Evolutionary conservation across 2,113 vertebrate genomes (phyloP).

Genomic region (Kobus ellipsiprymnus): DNA sequence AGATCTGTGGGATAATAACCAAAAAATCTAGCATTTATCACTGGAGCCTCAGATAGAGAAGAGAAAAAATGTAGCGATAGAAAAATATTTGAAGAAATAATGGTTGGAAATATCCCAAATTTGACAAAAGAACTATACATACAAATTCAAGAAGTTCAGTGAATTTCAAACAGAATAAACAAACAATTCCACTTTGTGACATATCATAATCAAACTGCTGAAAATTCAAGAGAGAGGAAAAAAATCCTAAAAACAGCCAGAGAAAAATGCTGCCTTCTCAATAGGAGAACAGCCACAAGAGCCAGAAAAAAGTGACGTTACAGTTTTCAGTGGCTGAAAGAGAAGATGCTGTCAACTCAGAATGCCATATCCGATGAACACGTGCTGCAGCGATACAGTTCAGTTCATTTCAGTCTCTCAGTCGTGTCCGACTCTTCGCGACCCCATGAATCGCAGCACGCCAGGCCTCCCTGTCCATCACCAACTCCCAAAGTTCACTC

Average conservation of each 20-base stretch:
- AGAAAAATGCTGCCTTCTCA: background rate
- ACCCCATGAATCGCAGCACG: too few relatives aligned
- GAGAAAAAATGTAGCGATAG: background rate
- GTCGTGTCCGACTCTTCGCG: too few relatives aligned
- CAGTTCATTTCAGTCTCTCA: too few relatives aligned
- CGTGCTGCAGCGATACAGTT: background rate
- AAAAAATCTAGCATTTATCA: background rate
- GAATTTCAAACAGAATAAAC: background rate
- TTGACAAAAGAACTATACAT: background rate
- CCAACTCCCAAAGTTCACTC: too few relatives aligned
- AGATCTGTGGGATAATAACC: background rate
- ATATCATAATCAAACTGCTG: background rate
- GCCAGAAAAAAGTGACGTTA: background rate
- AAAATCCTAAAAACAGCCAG: background rate
- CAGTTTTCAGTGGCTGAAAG: background rate
- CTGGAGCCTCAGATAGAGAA: background rate
- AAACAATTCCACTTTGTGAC: background rate
- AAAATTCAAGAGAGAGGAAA: background rate
- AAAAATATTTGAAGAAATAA: background rate
- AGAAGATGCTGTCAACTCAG: background rate
- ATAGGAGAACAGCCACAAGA: background rate
- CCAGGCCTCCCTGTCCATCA: too few relatives aligned
- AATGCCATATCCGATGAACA: background rate
- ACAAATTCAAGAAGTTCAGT: background rate
- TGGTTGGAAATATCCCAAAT: background rate